Evolutionary conservation across 2,888 invertebrate genomes (phyloP).

Genomic region (Protophormia terraenovae): DNA sequence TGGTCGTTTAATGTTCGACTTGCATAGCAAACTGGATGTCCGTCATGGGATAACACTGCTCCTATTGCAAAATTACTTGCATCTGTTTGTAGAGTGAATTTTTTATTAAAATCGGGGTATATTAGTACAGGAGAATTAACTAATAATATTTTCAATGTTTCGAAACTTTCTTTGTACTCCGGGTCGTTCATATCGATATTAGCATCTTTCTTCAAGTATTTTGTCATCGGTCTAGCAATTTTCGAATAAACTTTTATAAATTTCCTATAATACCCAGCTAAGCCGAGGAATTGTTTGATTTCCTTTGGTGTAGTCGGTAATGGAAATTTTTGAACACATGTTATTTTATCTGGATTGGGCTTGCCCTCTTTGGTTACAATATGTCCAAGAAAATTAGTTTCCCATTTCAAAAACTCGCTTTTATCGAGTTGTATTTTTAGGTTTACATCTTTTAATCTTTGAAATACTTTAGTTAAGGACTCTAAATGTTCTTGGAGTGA

Average conservation of each 20-base stretch:
- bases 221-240: too few species aligned
- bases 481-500: slow-evolving; percentile 6
- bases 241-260: too few species aligned
- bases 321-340: slow-evolving; percentile 26
- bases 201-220: too few species aligned
- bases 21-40: slow-evolving; percentile 38
- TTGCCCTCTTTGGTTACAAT: slow-evolving; percentile 45
- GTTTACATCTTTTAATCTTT: neutral
- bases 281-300: slow-evolving; percentile 61
- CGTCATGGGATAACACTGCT: slow-evolving; percentile 38
- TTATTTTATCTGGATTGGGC: slow-evolving; percentile 33
- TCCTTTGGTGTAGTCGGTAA: slow-evolving; percentile 57
- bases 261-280: slow-evolving; percentile 61
- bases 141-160: slow-evolving; percentile 36
- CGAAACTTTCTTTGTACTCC: slow-evolving; percentile 9
- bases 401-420: too few species aligned
- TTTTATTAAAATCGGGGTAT: slow-evolving; percentile 36
- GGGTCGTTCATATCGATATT: neutral
- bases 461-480: neutral
- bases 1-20: slow-evolving; percentile 42
- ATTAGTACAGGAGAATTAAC: slow-evolving; percentile 26
- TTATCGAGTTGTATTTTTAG: slow-evolving; percentile 19
- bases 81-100: slow-evolving; percentile 25
- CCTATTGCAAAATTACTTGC: slow-evolving; percentile 47
- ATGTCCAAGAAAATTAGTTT: slow-evolving; percentile 1